Evolutionary conservation across 2,113 vertebrate species (phyloP).

Genomic region (Chaetodon trifascialis): DNA sequence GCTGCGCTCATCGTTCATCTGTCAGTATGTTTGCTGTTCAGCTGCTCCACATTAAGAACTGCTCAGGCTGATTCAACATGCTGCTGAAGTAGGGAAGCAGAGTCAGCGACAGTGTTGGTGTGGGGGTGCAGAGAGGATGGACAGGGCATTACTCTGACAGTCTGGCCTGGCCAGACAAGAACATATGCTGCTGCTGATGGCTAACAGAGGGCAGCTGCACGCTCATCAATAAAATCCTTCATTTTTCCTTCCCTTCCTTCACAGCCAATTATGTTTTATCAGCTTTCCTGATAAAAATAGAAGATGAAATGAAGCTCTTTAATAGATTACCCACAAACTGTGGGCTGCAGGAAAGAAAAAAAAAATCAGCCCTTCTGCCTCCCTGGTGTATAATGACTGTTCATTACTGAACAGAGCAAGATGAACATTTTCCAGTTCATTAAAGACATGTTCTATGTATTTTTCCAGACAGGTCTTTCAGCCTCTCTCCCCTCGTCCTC

Average conservation of each 20-base stretch:
- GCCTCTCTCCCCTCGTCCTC: conserved; percentile 66
- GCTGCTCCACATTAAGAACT: not conserved
- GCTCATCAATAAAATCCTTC: conserved; percentile 81
- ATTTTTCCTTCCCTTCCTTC: conserved; percentile 75
- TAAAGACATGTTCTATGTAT: conserved; percentile 98
- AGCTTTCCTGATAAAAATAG: conserved; percentile 98
- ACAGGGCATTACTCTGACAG: conserved; percentile 57
- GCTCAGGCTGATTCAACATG: not conserved
- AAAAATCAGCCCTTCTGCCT: conserved; percentile 88
- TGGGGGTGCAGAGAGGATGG: not conserved
- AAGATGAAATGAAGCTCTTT: conserved; percentile 95
- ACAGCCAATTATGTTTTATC: conserved; percentile 93
- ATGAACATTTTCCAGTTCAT: conserved; percentile 99
- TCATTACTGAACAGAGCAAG: conserved; percentile 97
- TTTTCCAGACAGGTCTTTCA: conserved; percentile 79
- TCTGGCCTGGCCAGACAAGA: conserved; percentile 58
- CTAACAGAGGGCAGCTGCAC: conserved; percentile 68
- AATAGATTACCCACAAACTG: conserved; percentile 98
- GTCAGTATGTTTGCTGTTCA: not conserved
- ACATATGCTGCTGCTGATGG: conserved; percentile 74
- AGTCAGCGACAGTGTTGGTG: not conserved
- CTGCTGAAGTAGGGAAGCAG: conserved; percentile 28
- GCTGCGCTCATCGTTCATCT: not conserved
- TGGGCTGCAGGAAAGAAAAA: conserved; percentile 82
- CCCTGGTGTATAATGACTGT: conserved; percentile 94